Evolutionary conservation across 2,888 invertebrate genomes (phyloP), one percentile per base, ranked within the genome.

Genomic region (Drosophila atripex): DNA sequence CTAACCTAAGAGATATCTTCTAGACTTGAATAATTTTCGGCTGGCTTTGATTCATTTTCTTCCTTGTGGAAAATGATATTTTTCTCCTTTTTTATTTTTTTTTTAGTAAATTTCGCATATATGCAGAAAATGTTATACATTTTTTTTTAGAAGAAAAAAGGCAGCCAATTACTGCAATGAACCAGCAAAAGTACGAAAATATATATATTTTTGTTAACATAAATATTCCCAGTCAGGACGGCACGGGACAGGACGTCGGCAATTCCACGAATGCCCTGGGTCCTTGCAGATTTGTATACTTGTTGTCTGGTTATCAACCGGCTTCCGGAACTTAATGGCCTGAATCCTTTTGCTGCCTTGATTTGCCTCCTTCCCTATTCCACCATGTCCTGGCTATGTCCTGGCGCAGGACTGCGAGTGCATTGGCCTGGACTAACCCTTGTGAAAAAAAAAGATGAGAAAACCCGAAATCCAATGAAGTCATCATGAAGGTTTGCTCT

Each of bases 301-400:
- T 88, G 79, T 84, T 88, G 86, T 88, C 88, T 88, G 88, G 88
- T 88, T 83, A 82, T 83, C 82, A 85, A 82, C 86, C 71, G 71
- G 65, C 76, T 89, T 90, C 90, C 90, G 91, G 90, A 87, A 91
- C 88, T 90, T 90, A 90, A 90, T 90, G 90, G 91, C 78, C 90
- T 90, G 90, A 90, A 90, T 90, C 91, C 90, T 91, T 90, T 90
- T 86, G 56, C 73, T 72, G 71, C 60, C 71, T 75, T 76, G 72
- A 71, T 72, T 73, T 73, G 75, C 53, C 70, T 68, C 59, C 71
- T 47, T 28, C 21, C 25, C 28, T n/a, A n/a, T n/a, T n/a, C n/a
- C n/a, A n/a, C n/a, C n/a, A n/a, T n/a, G n/a, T n/a, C n/a, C n/a
- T n/a, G n/a, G 28, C 28, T 35, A 58, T 12, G 11, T 14, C 14